A percentile compares a stretch with the other conserved stretches of the same genome.
Conservation (phyloP, 2,888 invertebrate genomes). For the Folsomia candida region DNA sequence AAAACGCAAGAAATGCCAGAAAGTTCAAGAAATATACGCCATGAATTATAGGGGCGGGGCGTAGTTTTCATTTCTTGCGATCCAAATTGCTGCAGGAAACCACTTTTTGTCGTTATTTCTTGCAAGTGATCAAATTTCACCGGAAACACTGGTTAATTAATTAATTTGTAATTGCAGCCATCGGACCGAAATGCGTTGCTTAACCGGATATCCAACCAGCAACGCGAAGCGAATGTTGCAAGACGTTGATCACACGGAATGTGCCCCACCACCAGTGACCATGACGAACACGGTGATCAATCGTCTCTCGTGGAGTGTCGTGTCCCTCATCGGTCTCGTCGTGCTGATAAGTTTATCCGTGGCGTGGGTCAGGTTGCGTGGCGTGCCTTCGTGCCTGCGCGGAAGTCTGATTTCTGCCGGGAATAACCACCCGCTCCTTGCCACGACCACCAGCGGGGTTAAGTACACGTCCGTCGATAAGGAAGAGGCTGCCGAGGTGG, state of each 20-base stretch:
- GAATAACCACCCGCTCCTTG: slow-evolving; percentile 63
- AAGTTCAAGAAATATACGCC: too few species aligned
- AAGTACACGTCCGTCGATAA: slow-evolving; percentile 70
- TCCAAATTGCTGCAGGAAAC: too few species aligned
- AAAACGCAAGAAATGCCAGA: too few species aligned
- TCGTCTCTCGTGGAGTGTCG: slow-evolving; percentile 24
- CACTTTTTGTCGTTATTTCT: too few species aligned
- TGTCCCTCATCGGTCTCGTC: slow-evolving; percentile 56
- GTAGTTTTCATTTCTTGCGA: too few species aligned
- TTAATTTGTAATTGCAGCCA: too few species aligned
- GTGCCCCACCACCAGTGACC: slow-evolving; percentile 50
- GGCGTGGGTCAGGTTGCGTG: slow-evolving; percentile 60
- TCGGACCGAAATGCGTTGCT: slow-evolving; percentile 61
- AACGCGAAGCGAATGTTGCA: slow-evolving; percentile 50
- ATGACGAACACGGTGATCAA: slow-evolving; percentile 20
- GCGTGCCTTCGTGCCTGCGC: slow-evolving; percentile 64
- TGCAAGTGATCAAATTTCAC: too few species aligned
- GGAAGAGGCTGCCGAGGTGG: slow-evolving; percentile 58
- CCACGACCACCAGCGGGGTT: slow-evolving; percentile 67
- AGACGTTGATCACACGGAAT: slow-evolving; percentile 49
- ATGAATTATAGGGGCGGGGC: too few species aligned
- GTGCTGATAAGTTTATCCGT: slow-evolving; percentile 60
- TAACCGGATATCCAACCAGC: slow-evolving; percentile 51
- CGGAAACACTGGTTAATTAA: too few species aligned
- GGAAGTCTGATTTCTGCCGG: slow-evolving; percentile 59